Evolutionary conservation across 2,797 vertebrate species (phyloP).

Genomic region (Squalus acanthias): DNA sequence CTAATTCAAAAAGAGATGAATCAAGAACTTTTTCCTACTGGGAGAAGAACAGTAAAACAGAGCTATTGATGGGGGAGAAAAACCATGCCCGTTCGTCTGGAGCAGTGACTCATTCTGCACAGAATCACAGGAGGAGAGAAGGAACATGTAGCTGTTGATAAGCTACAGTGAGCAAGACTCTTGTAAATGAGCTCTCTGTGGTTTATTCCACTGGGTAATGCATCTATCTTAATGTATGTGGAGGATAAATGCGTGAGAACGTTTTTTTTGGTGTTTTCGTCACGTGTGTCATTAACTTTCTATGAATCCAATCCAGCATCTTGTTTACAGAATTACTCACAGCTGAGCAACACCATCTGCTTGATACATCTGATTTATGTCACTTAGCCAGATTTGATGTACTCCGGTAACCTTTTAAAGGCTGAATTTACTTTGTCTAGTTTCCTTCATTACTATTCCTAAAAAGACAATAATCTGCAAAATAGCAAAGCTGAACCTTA

Average conservation of each 20-base stretch:
- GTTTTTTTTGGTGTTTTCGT: background rate
- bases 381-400: background rate
- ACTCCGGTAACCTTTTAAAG: background rate
- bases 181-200: background rate
- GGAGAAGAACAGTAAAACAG: background rate
- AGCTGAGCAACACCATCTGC: background rate
- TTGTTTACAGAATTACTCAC: background rate
- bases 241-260: background rate
- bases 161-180: background rate
- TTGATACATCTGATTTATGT: background rate
- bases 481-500: background rate
- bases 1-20: background rate
- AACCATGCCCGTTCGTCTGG: background rate
- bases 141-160: background rate
- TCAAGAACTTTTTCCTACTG: background rate
- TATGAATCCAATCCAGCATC: background rate
- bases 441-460: background rate
- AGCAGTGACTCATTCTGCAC: background rate
- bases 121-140: background rate
- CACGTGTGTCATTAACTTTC: background rate
- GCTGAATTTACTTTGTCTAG: background rate
- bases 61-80: too few relatives aligned
- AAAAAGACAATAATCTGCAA: background rate
- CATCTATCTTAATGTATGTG: background rate
- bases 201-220: background rate